These are phyloP conservation scores for Eretmocerus hayati DNA, from an alignment of 2,888 invertebrate species.

Conservation along the genomic window DNA sequence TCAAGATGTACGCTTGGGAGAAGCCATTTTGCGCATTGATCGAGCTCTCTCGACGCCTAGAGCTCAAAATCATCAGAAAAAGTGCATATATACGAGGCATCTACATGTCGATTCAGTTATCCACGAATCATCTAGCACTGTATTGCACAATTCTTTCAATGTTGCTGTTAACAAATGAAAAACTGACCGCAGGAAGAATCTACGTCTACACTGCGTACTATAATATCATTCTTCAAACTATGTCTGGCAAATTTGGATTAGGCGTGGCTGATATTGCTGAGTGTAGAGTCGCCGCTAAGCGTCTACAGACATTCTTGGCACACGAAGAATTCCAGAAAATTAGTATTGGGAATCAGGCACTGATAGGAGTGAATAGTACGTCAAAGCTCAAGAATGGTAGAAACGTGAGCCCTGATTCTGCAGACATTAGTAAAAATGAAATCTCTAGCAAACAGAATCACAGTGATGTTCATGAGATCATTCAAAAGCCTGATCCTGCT, in stretches of 20 bases:
- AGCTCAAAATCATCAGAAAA: conserved; percentile 53
- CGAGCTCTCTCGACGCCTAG: conserved; percentile 51
- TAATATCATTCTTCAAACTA: conserved; percentile 51
- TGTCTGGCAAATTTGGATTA: conserved; percentile 53
- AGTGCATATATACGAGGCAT: conserved; percentile 60
- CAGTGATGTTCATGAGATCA: too few relatives aligned
- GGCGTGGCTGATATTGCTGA: conserved; percentile 55
- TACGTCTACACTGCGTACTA: conserved; percentile 54
- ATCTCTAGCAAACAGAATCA: too few relatives aligned
- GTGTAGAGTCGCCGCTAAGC: conserved; percentile 48
- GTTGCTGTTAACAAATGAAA: conserved; percentile 58
- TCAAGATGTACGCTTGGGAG: too few relatives aligned
- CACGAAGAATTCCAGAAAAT: too few relatives aligned
- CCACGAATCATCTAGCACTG: conserved; percentile 72
- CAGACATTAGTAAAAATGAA: too few relatives aligned
- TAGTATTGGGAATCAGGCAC: too few relatives aligned
- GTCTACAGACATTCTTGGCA: conserved; percentile 47
- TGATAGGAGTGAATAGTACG: too few relatives aligned
- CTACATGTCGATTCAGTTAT: conserved; percentile 71
- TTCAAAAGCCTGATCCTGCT: too few relatives aligned
- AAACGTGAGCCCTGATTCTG: too few relatives aligned
- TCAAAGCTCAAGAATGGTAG: too few relatives aligned
- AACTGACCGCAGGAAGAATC: conserved; percentile 63
- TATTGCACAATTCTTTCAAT: conserved; percentile 68
- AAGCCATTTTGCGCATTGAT: conserved; percentile 59